phyloP scores from a whole-genome alignment of 2,888 invertebrate species.

The Halictus quadricinctus region DNA sequence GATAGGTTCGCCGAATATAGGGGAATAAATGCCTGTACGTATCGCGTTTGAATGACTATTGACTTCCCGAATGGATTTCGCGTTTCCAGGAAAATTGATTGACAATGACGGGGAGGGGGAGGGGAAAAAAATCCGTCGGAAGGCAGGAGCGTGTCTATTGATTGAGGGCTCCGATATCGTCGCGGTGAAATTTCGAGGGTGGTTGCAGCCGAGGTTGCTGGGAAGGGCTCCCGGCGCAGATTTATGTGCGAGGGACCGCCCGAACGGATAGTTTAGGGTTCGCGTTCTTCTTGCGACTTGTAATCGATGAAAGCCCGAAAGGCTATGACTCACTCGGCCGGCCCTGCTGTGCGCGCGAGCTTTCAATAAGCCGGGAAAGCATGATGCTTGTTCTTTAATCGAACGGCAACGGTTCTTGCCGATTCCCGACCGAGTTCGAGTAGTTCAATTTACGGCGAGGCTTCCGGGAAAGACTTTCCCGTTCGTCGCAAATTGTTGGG shows the following conservation, averaged over 20 bases:
- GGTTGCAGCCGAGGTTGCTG: background rate
- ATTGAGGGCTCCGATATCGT: constrained; percentile 12
- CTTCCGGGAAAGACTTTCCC: background rate
- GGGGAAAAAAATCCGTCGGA: background rate
- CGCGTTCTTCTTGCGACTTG: background rate
- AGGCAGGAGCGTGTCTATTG: constrained; percentile 6
- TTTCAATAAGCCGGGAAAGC: background rate
- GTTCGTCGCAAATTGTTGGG: background rate
- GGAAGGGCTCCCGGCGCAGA: constrained; percentile 18
- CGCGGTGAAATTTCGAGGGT: constrained; percentile 30
- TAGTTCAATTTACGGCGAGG: background rate
- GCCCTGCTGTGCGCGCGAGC: background rate
- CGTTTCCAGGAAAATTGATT: background rate
- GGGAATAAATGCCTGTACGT: background rate
- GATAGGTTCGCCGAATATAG: background rate
- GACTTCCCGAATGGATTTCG: background rate
- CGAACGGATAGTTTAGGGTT: constrained; percentile 3
- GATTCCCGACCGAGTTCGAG: constrained; percentile 5
- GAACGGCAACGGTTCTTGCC: background rate
- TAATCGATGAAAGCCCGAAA: constrained; percentile 2
- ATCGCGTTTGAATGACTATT: constrained; percentile 1
- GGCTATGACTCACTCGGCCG: background rate
- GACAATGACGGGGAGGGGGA: background rate
- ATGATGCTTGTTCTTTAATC: background rate
- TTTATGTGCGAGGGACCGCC: constrained; percentile 1